Evolutionary conservation across 1,140 invertebrate genomes (phyloP), one percentile per base, ranked within the genome.

Genomic region (Pseudobourletiella spinata): DNA sequence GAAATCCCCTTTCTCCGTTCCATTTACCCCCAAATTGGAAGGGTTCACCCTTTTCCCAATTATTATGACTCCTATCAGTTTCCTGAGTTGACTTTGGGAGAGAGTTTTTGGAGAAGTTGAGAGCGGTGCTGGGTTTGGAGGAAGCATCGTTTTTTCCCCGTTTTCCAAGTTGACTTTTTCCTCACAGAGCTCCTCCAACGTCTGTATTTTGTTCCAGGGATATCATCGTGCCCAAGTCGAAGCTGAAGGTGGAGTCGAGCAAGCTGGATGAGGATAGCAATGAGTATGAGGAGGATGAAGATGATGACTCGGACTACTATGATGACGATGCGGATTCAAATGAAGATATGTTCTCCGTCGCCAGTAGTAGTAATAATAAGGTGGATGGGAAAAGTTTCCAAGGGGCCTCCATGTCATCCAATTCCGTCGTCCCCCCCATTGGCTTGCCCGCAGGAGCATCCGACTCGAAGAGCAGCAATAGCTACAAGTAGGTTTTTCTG

Each of bases 211-310:
- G 59, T 68, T 64, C 56, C 73, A 84, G 83, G 48, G 83, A 84
- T 71, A 78, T 85, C 65, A 80, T 86, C 43, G 80, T 86, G 65
- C 81, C 83, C 3, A 86, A 85, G 76, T 80, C 82, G 22, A 80
- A 80, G 64, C 76, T 74, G 20, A 64, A 78, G 59, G 77, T 79
- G 65, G 75, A 77, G 63, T 71, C 75, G 28, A 76, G 75, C 65
- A 72, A 74, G 67, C 70, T 51, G 48, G 61, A 64, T 32, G 64
- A 64, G 16, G 67, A 69, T 22, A 62, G 59, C 73, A 73, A 72
- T 64, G 73, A 71, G 67, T 71, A 71, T 58, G 70, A 75, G 64
- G 68, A 64, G 39, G 68, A 70, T 32, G 68, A 70, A 20, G 68
- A 70, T 48, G 67, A 64, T 29, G 70, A 72, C 46, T 66, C 67